phyloP scores from a whole-genome alignment of 2,888 invertebrate species.

The Drosophila mercatorum region DNA sequence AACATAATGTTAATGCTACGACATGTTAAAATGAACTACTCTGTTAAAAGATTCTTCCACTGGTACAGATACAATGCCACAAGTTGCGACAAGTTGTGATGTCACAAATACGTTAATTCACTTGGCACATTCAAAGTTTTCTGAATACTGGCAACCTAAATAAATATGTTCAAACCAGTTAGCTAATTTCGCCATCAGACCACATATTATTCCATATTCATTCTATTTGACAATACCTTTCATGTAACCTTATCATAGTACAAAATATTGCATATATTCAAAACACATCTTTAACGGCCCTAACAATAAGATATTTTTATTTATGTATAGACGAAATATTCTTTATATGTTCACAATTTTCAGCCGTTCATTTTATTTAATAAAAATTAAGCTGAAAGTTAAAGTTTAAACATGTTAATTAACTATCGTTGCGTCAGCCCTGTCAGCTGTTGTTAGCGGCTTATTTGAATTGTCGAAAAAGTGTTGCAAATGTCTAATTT shows the following conservation, averaged over 20 bases:
- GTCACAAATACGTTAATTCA: slow-evolving; percentile 5
- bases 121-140: neutral
- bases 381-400: no score
- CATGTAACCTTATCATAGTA: neutral
- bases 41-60: neutral
- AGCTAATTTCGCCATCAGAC: neutral
- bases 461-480: neutral
- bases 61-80: slow-evolving; percentile 14
- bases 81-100: slow-evolving; percentile 25
- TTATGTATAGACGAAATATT: neutral
- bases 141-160: neutral
- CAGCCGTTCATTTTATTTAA: neutral
- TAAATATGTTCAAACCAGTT: neutral
- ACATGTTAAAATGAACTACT: neutral
- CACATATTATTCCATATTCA: no score
- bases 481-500: neutral
- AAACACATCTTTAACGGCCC: neutral
- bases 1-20: neutral
- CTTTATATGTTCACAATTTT: neutral
- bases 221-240: no score
- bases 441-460: slow-evolving; percentile 10
- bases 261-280: neutral
- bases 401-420: neutral
- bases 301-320: neutral
- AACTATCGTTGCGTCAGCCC: neutral